These are phyloP conservation scores for Rhingia rostrata DNA, from an alignment of 2,888 invertebrate species.

Conservation along the genomic window DNA sequence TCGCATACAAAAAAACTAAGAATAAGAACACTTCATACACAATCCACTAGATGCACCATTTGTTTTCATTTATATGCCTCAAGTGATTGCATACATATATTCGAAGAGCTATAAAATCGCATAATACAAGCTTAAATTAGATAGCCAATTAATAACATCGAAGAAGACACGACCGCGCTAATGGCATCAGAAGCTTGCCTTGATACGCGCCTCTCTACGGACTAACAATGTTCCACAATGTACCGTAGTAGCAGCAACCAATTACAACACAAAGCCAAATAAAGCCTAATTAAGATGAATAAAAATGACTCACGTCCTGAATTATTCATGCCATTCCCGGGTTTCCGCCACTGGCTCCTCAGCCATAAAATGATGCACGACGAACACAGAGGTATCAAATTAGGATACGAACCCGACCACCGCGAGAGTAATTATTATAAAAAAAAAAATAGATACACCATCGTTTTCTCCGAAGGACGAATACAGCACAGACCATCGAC, in stretches of 20 bases:
- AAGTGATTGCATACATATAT: too few relatives aligned
- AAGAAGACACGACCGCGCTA: slow-evolving; percentile 60
- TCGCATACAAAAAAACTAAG: too few relatives aligned
- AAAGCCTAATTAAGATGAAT: slow-evolving; percentile 71
- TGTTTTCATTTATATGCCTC: too few relatives aligned
- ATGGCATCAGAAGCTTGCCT: slow-evolving; percentile 43
- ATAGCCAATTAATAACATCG: slow-evolving; percentile 65
- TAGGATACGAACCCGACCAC: slow-evolving; percentile 42
- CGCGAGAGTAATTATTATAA: slow-evolving; percentile 43
- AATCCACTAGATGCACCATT: too few relatives aligned
- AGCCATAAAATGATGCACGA: slow-evolving; percentile 31
- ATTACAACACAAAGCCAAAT: slow-evolving; percentile 56
- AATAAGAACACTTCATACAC: too few relatives aligned
- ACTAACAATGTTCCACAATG: slow-evolving; percentile 41
- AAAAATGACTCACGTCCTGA: slow-evolving; percentile 69
- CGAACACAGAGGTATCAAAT: slow-evolving; percentile 47
- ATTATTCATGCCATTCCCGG: slow-evolving; percentile 58
- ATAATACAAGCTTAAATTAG: slow-evolving; percentile 49
- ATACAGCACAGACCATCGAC: slow-evolving; percentile 26
- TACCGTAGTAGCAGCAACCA: slow-evolving; percentile 43
- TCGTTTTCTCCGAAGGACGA: slow-evolving; percentile 37
- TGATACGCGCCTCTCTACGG: slow-evolving; percentile 1
- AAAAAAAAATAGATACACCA: slow-evolving; percentile 25
- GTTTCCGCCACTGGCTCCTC: background rate
- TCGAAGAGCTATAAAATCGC: too few relatives aligned